Conservation (phyloP, 2,888 invertebrate genomes). For the Abrostola triplasia region DNA sequence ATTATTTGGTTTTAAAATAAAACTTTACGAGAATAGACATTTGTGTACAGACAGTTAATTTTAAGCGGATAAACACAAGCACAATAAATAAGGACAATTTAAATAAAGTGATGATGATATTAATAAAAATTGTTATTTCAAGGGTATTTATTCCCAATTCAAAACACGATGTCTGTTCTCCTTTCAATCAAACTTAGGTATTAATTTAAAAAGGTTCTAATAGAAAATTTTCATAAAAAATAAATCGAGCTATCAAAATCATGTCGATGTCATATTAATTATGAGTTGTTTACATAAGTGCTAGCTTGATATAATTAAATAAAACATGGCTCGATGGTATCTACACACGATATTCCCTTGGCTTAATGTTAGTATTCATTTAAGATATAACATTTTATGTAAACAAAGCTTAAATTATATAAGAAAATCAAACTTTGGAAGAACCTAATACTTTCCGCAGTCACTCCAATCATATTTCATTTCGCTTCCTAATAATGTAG, state of each 20-base stretch:
- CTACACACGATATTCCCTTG: constrained; percentile 64
- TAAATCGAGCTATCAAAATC: constrained; percentile 36
- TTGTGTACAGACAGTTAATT: no score
- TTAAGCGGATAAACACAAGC: no score
- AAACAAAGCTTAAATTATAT: constrained; percentile 36
- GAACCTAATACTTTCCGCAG: constrained; percentile 21
- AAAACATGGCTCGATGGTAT: constrained; percentile 72
- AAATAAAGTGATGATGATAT: no score
- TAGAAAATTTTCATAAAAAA: constrained; percentile 24
- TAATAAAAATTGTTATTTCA: no score
- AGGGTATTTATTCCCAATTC: background rate
- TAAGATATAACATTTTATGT: constrained; percentile 27
- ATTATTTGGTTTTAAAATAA: constrained; percentile 1
- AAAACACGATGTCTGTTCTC: background rate
- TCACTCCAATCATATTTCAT: constrained; percentile 47
- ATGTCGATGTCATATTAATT: constrained; percentile 30
- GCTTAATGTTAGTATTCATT: constrained; percentile 67
- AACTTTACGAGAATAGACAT: no score
- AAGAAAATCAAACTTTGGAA: constrained; percentile 13
- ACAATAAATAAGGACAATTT: no score
- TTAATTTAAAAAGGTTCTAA: constrained; percentile 34
- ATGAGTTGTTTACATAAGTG: constrained; percentile 47
- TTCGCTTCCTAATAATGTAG: constrained; percentile 62
- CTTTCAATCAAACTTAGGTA: constrained; percentile 14
- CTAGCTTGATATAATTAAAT: constrained; percentile 23